These are phyloP conservation scores for Hecatera dysodea DNA, from an alignment of 2,888 invertebrate species.

Conservation along the genomic window DNA sequence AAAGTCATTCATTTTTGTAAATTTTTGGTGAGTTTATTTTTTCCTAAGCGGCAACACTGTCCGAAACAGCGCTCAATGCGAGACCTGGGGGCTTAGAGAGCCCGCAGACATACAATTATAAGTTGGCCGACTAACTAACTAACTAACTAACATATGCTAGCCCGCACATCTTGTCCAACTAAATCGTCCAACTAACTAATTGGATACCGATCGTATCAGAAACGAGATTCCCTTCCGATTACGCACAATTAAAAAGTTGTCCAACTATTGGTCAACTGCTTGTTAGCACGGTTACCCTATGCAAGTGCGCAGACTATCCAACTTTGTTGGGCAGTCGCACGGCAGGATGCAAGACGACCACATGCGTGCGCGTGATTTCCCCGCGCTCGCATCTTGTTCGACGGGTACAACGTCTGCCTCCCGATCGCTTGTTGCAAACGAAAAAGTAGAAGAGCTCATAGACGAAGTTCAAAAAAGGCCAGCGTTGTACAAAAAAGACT, in stretches of 20 bases:
- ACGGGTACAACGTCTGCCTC: constrained; percentile 21
- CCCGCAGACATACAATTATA: too few species aligned
- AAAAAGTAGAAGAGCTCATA: constrained; percentile 19
- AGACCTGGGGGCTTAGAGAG: too few species aligned
- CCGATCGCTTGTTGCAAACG: constrained; percentile 24
- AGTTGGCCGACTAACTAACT: too few species aligned
- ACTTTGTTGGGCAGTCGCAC: constrained; percentile 25
- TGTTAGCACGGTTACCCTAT: not conserved
- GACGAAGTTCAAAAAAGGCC: constrained; percentile 15
- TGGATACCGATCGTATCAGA: too few species aligned
- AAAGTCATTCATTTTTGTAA: too few species aligned
- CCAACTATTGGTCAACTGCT: not conserved
- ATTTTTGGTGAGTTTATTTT: too few species aligned
- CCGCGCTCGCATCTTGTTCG: constrained; percentile 13
- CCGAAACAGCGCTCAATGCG: too few species aligned
- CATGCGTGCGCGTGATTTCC: constrained; percentile 23
- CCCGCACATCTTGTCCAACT: too few species aligned
- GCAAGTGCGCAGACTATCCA: constrained; percentile 21
- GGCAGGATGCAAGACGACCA: constrained; percentile 23
- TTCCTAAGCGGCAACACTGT: too few species aligned
- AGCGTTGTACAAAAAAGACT: constrained; percentile 16
- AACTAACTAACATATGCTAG: too few species aligned
- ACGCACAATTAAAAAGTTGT: too few species aligned
- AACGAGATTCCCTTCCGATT: not conserved
- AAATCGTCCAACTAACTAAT: too few species aligned